Base-by-base conservation (phyloP, 2,888 invertebrate species). In the Diogma glabrata region DNA sequence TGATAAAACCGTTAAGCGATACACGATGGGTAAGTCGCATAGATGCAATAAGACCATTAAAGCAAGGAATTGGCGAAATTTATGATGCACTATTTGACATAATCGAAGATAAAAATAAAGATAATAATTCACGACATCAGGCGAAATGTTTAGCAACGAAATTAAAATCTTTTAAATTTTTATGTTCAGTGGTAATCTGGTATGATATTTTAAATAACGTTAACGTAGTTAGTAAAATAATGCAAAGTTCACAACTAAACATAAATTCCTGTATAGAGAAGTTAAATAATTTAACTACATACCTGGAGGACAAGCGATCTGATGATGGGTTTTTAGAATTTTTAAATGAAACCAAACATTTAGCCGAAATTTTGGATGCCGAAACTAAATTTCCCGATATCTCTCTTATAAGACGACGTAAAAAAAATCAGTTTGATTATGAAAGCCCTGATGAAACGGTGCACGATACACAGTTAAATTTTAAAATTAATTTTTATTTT, bases 11-110 rank as follows among this genome's bases (percentile, higher is more conserved):
- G 14, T 30, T 53, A 12, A 33, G 20, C 8, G 43, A 20, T 38
- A 54, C 52, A 20, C 19, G 49, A 28, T 54, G 54, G 52, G 33
- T n/a, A 33, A 33, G 33, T 33, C 33, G 4, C 33, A 33, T 33
- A n/a, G n/a, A n/a, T n/a, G n/a, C n/a, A n/a, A n/a, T n/a, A n/a
- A n/a, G n/a, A n/a, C n/a, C n/a, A n/a, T n/a, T 33, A 33, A 33
- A 33, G 33, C 33, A 33, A 33, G 33, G 16, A 36, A 36, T 36
- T 36, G 36, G 8, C 14, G 36, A 9, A 3, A 36, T 36, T 36
- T 36, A 36, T 36, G 36, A 36, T 36, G 36, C 36, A 6, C 36
- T 36, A 14, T 36, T 36, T 12, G 16, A 36, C 36, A 36, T 36
- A 36, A 36, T 17, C 3, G 36, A 36, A 36, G 16, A 36, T 36